Percentiles rank a stretch among this genome's conserved stretches.
These are phyloP conservation scores for Apogon hyalosoma DNA, from an alignment of 2,797 vertebrate genomes.

Conservation along the genomic window DNA sequence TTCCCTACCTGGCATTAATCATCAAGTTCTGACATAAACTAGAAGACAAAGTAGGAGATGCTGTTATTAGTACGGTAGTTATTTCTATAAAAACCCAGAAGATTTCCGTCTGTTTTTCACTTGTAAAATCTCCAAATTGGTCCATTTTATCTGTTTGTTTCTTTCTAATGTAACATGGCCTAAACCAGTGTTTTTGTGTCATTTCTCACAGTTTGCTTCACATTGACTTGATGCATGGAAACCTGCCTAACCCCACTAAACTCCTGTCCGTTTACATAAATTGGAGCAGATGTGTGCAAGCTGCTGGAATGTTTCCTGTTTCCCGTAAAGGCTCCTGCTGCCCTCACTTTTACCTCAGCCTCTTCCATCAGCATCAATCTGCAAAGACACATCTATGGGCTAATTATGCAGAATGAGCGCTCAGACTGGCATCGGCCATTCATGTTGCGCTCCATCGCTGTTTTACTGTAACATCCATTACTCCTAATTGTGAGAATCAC, in stretches of 20 bases:
- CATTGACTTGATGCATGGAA: not conserved
- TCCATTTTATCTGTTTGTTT: too few relatives aligned
- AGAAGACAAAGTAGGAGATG: too few relatives aligned
- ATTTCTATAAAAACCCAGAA: too few relatives aligned
- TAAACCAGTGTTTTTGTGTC: too few relatives aligned
- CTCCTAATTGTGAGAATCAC: conserved; percentile 63
- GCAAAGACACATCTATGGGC: conserved; percentile 37
- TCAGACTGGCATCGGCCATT: conserved; percentile 54
- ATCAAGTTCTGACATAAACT: too few relatives aligned
- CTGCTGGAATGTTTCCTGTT: conserved; percentile 1
- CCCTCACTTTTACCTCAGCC: conserved; percentile 43
- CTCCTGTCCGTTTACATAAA: not conserved
- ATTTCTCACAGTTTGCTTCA: too few relatives aligned
- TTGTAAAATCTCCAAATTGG: too few relatives aligned
- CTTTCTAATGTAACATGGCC: too few relatives aligned
- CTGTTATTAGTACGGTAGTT: too few relatives aligned
- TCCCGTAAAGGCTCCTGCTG: not conserved
- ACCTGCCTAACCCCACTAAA: not conserved
- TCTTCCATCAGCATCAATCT: conserved; percentile 56
- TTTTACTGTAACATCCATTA: conserved; percentile 67
- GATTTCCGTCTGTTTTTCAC: too few relatives aligned
- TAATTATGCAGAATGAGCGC: conserved; percentile 51
- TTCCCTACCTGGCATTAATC: too few relatives aligned
- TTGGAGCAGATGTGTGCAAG: conserved; percentile 8
- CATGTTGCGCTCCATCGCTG: conserved; percentile 44